Percentiles rank a stretch among this genome's conserved stretches.
These are phyloP conservation scores for Drosophila histrio DNA, from an alignment of 2,888 invertebrate genomes.

Conservation along the genomic window DNA sequence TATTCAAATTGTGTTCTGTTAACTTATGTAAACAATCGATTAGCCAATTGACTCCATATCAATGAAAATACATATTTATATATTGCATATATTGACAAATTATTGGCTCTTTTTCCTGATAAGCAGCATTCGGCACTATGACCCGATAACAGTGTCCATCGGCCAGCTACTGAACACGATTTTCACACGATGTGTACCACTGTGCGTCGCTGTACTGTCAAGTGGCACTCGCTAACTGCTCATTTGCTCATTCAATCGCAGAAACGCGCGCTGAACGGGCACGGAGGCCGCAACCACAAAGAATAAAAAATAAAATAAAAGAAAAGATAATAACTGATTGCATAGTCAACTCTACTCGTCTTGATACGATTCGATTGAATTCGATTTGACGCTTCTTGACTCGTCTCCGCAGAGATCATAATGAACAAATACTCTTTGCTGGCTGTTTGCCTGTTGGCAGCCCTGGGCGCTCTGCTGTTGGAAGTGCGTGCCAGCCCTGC, in stretches of 20 bases:
- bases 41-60: background rate
- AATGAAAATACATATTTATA: background rate
- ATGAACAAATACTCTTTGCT: slow-evolving; percentile 65
- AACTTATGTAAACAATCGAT: background rate
- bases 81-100: background rate
- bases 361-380: background rate
- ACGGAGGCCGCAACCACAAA: slow-evolving; percentile 11
- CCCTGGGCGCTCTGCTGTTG: slow-evolving; percentile 52
- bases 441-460: slow-evolving; percentile 53
- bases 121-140: background rate
- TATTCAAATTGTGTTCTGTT: background rate
- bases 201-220: slow-evolving; percentile 11
- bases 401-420: background rate
- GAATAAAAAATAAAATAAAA: background rate
- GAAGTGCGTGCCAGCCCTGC: slow-evolving; percentile 57
- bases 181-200: background rate
- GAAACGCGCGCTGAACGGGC: slow-evolving; percentile 38
- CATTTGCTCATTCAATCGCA: slow-evolving; percentile 38
- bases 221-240: slow-evolving; percentile 18
- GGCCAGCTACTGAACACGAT: too few species aligned
- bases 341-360: background rate
- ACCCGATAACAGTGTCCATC: slow-evolving; percentile 1
- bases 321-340: slow-evolving; percentile 11
- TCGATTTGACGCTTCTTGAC: background rate
- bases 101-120: background rate